These are phyloP conservation scores for Apamea anceps DNA, from an alignment of 2,888 invertebrate species.

Conservation along the genomic window DNA sequence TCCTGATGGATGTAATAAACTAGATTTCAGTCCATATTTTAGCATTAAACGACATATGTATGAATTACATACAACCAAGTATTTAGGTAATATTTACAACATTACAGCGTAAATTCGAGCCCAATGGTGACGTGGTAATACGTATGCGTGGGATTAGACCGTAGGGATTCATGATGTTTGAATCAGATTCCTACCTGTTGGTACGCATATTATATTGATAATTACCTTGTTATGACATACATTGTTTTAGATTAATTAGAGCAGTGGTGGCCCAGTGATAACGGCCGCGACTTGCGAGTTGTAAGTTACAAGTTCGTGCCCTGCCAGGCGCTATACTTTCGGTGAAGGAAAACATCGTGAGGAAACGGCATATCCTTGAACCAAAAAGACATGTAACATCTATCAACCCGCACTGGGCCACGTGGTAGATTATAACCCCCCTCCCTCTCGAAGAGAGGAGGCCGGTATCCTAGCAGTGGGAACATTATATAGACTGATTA, in stretches of 20 bases:
- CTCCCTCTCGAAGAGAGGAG: too few species aligned
- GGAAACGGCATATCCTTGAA: too few species aligned
- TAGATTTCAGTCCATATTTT: background rate
- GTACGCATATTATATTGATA: constrained; percentile 5
- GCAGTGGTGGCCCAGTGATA: too few species aligned
- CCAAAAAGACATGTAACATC: too few species aligned
- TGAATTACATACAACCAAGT: background rate
- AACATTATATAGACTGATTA: too few species aligned
- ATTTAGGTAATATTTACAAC: background rate
- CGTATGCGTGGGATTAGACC: constrained; percentile 24
- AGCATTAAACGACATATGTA: background rate
- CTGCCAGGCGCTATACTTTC: too few species aligned
- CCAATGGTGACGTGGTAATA: constrained; percentile 6
- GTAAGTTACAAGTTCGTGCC: background rate
- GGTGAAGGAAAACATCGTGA: too few species aligned
- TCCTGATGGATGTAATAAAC: background rate
- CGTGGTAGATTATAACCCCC: too few species aligned
- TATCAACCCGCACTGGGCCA: too few species aligned
- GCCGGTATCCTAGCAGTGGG: too few species aligned
- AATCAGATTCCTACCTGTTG: constrained; percentile 22
- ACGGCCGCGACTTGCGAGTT: background rate
- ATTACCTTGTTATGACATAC: background rate
- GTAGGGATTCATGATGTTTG: constrained; percentile 42
- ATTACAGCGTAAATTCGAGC: background rate
- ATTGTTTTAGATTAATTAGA: background rate